phyloP scores from a whole-genome alignment of 2,797 vertebrate species.

The Amblyraja radiata region DNA sequence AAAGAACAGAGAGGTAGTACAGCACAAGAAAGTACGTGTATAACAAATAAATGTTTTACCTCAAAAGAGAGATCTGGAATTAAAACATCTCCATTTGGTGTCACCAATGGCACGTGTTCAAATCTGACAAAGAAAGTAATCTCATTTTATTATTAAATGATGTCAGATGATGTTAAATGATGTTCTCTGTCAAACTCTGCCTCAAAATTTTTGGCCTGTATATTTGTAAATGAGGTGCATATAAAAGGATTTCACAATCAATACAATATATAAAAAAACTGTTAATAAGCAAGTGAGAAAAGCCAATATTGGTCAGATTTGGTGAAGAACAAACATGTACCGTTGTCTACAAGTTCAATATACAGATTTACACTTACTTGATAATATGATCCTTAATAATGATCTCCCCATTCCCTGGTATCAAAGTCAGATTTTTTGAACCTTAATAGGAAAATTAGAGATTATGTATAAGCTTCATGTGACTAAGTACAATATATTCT shows the following conservation, averaged over 20 bases:
- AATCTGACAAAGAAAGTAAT: slow-evolving; percentile 64
- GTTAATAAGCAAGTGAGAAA: not conserved
- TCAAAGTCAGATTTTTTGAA: slow-evolving; percentile 54
- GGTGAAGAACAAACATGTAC: not conserved
- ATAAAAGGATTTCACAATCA: not conserved
- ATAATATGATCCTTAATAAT: slow-evolving; percentile 83
- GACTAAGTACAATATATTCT: not conserved
- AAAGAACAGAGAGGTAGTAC: not conserved
- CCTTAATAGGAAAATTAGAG: slow-evolving; percentile 52
- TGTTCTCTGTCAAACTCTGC: not conserved
- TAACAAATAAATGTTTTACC: slow-evolving; percentile 54
- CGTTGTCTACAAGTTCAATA: not conserved
- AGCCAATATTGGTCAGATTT: not conserved
- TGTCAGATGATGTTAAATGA: too few relatives aligned
- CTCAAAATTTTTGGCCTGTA: not conserved
- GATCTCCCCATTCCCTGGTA: slow-evolving; percentile 80
- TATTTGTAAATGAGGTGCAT: not conserved
- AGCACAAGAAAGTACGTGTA: not conserved
- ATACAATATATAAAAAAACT: not conserved
- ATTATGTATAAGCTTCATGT: slow-evolving; percentile 37
- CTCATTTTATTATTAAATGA: not conserved
- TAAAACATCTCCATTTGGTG: slow-evolving; percentile 90
- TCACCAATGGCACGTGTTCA: slow-evolving; percentile 84
- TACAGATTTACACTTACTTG: slow-evolving; percentile 63
- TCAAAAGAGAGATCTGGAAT: slow-evolving; percentile 87